Conservation (phyloP, 2,888 invertebrate species). For the Rhorus exstirpatorius region DNA sequence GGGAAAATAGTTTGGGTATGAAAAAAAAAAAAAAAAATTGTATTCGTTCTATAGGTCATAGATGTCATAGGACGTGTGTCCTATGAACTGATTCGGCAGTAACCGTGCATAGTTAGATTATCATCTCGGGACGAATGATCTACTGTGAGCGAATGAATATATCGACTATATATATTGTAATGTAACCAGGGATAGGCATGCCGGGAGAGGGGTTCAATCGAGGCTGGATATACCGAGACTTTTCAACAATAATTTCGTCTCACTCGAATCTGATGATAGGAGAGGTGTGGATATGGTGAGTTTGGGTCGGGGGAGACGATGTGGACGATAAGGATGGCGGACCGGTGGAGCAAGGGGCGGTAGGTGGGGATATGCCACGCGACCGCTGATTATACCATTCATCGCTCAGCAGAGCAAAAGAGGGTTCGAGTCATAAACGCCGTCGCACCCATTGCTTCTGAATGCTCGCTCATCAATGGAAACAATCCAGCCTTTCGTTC, state of each 20-base stretch:
- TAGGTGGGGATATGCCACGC: conserved; percentile 82
- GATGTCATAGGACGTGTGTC: too few species aligned
- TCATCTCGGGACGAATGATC: conserved; percentile 56
- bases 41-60: too few species aligned
- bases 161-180: conserved; percentile 39
- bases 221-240: conserved; percentile 69
- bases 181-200: conserved; percentile 51
- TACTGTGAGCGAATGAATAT: conserved; percentile 32
- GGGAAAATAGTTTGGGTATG: neutral
- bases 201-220: conserved; percentile 41
- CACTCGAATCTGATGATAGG: conserved; percentile 76
- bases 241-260: conserved; percentile 76
- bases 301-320: conserved; percentile 36
- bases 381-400: conserved; percentile 86
- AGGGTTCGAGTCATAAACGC: conserved; percentile 84
- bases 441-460: conserved; percentile 78
- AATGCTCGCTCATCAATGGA: conserved; percentile 85
- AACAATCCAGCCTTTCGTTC: conserved; percentile 79
- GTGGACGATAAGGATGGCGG: conserved; percentile 40
- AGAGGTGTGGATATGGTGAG: conserved; percentile 75
- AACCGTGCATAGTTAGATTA: conserved; percentile 44
- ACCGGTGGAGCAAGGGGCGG: conserved; percentile 21
- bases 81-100: conserved; percentile 4
- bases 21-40: conserved; percentile 30
- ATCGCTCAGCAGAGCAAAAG: conserved; percentile 81